Evolutionary conservation across 2,797 vertebrate genomes (phyloP), one percentile per base, ranked within the genome.

Genomic region (Hylomyscus alleni): DNA sequence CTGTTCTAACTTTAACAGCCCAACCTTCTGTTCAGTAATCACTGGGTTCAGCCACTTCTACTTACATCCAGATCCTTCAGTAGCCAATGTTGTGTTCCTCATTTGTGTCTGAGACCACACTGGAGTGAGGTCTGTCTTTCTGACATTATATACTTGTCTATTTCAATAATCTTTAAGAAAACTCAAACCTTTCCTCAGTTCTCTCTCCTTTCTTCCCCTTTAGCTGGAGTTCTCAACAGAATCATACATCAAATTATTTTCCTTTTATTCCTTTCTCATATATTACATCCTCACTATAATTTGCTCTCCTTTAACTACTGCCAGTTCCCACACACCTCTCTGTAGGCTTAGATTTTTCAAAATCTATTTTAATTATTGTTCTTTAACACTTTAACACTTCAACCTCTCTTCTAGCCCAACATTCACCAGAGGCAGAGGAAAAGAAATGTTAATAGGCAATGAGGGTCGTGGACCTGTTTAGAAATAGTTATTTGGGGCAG

Each of bases 1-100:
- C 4, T 34, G 1, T 11, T 34, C 19, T n/a, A 47, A 20, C 0
- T 22, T 9, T 76, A 34, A 47, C 0, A 75, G 15, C 1, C 31
- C 0, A 6, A 58, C 37, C 10, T 60, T 47, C 54, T 60, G 7
- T 9, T 62, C 15, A 34, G 73, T 47, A 34, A 26, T 58, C 37
- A 58, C 24, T 75, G 69, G 26, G 10, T 58, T 88, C 15, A 73
- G 24, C 9, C n/a, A 17, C 34, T n/a, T n/a, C 17, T 72, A 37
- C 17, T 72, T 72, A 72, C n/a, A 20, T 37, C 19, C 34, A 72
- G 6, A 69, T n/a, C 11, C 34, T 69, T 22, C 9, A 52, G 34
- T 56, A 40, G 40, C n/a, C 56, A 56, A 9, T 20, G 14, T 54
- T 9, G 14, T 87, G 13, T 54, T 88, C 8, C 26, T 31, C 5